Base-by-base conservation (phyloP, 2,797 vertebrate genomes). In the Hapalemur alaotrensis region DNA sequence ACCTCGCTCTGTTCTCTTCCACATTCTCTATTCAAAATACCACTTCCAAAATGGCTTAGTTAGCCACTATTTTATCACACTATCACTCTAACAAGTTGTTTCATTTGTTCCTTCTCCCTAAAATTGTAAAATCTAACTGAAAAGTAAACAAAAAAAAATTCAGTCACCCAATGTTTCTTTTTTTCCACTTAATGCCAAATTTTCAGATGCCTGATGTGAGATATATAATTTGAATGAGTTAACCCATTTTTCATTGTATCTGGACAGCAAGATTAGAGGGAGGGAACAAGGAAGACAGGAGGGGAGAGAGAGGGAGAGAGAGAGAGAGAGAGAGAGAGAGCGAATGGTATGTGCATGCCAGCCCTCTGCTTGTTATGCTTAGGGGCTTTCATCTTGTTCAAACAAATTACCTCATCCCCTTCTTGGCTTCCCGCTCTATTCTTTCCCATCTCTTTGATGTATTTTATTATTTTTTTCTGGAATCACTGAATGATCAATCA, bases 401-500 rank as follows among this genome's bases (percentile, higher is more conserved):
- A 78, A 35, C 72, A 48, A 87, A 82, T 82, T 43, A 91, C 35
- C 41, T 95, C 91, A 63, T 69, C 20, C 17, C 8, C 90, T 92
- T 61, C 61, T 89, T 91, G 91, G 63, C 72, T 81, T 85, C 83
- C 18, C 59, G 35, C 22, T 86, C 41, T 50, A 3, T 54, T 84
- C 70, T 83, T 95, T 73, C 76, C 54, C 32, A 73, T 82, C 12
- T 93, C 89, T 96, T 94, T 96, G 81, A 85, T 89, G 91, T 76
- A 12, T 83, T 86, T 89, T 43, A 89, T 65, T 48, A 18, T 59
- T 59, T 59, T 76, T 96, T 95, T 67, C 25, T 65, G 69, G 46
- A 92, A 78, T 92, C 14, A 5, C 75, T 65, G 54, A 69, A 57
- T 25, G 65, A 90, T 91, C 28, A 41, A 70, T 89, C 48, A 95